Evolutionary conservation across 2,797 vertebrate genomes (phyloP).

Genomic region (Sebastes matsubarae): DNA sequence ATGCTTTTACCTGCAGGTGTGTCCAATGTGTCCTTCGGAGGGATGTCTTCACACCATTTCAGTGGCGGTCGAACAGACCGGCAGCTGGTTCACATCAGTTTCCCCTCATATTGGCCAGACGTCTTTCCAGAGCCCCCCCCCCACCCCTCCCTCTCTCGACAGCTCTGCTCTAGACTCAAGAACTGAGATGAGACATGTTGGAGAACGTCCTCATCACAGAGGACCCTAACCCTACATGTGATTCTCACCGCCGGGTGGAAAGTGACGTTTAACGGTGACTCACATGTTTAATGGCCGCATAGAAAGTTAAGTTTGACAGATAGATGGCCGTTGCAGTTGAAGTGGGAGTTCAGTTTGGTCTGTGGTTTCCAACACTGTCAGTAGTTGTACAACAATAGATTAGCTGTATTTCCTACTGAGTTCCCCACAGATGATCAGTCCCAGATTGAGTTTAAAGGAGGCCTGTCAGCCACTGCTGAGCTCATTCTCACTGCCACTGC

Average conservation of each 20-base stretch:
- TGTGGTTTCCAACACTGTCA: conserved; percentile 24
- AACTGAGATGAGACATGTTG: conserved; percentile 5
- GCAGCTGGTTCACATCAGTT: conserved; percentile 52
- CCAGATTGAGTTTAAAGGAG: conserved; percentile 1
- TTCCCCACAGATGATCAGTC: conserved; percentile 15
- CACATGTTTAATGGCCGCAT: conserved; percentile 1
- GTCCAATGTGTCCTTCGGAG: conserved; percentile 33
- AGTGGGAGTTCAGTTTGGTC: not conserved
- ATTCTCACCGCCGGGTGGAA: conserved; percentile 11
- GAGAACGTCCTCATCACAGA: conserved; percentile 12
- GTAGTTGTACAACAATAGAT: conserved; percentile 24
- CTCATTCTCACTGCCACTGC: not conserved
- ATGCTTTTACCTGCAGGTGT: conserved; percentile 61
- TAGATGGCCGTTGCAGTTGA: conserved; percentile 1
- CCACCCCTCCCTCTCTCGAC: not conserved
- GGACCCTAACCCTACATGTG: not conserved
- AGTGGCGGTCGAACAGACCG: conserved; percentile 37
- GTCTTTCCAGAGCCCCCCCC: conserved; percentile 10
- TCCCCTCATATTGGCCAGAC: conserved; percentile 17
- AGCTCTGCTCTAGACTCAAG: not conserved
- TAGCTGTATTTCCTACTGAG: conserved; percentile 13
- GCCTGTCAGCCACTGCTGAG: not conserved
- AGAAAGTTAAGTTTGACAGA: conserved; percentile 6
- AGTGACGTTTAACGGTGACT: conserved; percentile 17
- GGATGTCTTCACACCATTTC: conserved; percentile 44